phyloP scores from a whole-genome alignment of 2,888 invertebrate species.

The Hirtodrosophila cameraria region DNA sequence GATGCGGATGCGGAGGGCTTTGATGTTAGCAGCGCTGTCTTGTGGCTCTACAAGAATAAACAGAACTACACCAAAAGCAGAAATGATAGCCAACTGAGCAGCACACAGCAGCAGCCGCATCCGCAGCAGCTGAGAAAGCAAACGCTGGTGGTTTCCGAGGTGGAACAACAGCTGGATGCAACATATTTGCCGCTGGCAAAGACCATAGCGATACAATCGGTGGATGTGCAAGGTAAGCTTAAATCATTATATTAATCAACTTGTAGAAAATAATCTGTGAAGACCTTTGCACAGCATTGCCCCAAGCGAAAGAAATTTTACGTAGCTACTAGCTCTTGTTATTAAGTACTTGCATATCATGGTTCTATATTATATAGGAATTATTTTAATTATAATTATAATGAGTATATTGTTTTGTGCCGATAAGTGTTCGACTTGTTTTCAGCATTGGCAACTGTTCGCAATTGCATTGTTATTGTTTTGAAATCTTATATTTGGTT shows the following conservation, averaged over 20 bases:
- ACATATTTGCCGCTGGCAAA: slow-evolving; percentile 91
- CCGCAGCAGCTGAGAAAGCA: slow-evolving; percentile 85
- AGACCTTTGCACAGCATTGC: slow-evolving; percentile 54
- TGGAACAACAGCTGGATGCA: slow-evolving; percentile 89
- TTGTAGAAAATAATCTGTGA: slow-evolving; percentile 8
- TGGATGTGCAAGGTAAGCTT: slow-evolving; percentile 87
- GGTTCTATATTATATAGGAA: slow-evolving; percentile 31
- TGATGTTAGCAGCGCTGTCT: slow-evolving; percentile 90
- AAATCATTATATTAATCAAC: not conserved
- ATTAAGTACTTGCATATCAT: slow-evolving; percentile 27
- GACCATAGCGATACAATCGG: slow-evolving; percentile 91
- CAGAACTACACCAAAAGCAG: slow-evolving; percentile 51
- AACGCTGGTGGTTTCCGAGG: slow-evolving; percentile 91
- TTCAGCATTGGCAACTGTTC: slow-evolving; percentile 47
- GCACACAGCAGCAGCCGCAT: too few species aligned
- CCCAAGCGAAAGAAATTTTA: slow-evolving; percentile 31
- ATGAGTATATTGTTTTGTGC: slow-evolving; percentile 19
- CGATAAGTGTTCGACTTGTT: slow-evolving; percentile 48
- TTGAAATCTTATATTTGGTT: not conserved
- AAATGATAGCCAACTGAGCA: slow-evolving; percentile 45
- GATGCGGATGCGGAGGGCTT: slow-evolving; percentile 89
- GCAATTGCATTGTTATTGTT: slow-evolving; percentile 2
- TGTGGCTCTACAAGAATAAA: slow-evolving; percentile 90
- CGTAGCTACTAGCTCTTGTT: slow-evolving; percentile 14
- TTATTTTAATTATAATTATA: slow-evolving; percentile 16